phyloP scores from a whole-genome alignment of 2,797 vertebrate genomes.

The Urosaurus nigricauda region DNA sequence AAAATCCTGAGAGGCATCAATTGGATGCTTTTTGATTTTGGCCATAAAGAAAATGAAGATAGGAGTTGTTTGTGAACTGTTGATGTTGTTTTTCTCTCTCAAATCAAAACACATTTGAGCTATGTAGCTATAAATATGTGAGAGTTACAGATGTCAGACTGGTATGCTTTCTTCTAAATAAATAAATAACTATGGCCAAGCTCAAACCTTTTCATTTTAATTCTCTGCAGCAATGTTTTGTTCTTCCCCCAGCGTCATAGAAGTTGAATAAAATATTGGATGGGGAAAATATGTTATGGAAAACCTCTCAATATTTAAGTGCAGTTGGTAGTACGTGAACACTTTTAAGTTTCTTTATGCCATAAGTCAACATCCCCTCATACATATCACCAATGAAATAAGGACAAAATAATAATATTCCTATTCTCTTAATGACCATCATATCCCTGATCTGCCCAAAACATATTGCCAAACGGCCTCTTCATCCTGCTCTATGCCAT shows the following conservation, averaged over 20 bases:
- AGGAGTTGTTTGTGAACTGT: not conserved
- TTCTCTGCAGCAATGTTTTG: conserved; percentile 40
- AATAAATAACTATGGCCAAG: conserved; percentile 28
- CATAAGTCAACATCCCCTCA: not conserved
- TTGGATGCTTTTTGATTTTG: conserved; percentile 57
- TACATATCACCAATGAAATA: not conserved
- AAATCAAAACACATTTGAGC: conserved; percentile 47
- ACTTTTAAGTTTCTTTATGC: not conserved
- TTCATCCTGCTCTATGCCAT: not conserved
- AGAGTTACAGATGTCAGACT: conserved; percentile 62
- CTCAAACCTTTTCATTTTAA: conserved; percentile 45
- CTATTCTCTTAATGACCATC: not conserved
- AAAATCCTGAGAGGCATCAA: conserved; percentile 47
- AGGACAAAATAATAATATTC: not conserved
- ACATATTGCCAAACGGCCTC: not conserved
- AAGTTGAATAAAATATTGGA: conserved; percentile 8
- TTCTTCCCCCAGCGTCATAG: conserved; percentile 22
- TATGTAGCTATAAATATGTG: conserved; percentile 42
- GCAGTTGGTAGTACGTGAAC: not conserved
- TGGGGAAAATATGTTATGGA: not conserved
- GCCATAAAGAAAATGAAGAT: conserved; percentile 38
- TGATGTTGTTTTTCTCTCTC: not conserved
- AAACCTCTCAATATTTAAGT: conserved; percentile 16
- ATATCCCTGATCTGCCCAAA: not conserved
- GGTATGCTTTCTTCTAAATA: conserved; percentile 54